Percentiles rank a stretch among this genome's conserved stretches.
phyloP scores from a whole-genome alignment of 2,888 invertebrate species.

The Scrobipalpa costella region DNA sequence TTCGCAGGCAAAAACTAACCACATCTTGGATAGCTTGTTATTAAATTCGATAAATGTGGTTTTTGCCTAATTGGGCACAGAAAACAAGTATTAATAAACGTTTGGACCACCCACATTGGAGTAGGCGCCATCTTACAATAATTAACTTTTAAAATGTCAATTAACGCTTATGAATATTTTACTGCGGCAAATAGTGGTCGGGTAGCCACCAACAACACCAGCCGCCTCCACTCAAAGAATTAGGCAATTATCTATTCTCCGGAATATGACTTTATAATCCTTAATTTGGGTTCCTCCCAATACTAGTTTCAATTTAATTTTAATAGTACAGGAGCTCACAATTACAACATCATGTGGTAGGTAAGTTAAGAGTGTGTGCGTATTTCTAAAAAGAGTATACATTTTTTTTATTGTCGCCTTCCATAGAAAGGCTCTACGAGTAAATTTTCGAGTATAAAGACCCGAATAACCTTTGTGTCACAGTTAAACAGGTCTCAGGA shows the following conservation, averaged over 20 bases:
- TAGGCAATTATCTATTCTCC: slow-evolving; percentile 50
- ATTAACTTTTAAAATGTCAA: slow-evolving; percentile 40
- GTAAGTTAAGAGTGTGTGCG: too few species aligned
- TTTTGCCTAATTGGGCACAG: slow-evolving; percentile 21
- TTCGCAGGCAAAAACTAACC: background rate
- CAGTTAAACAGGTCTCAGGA: too few species aligned
- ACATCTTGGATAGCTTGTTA: background rate
- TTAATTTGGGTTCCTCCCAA: slow-evolving; percentile 52
- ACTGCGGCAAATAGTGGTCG: slow-evolving; percentile 47
- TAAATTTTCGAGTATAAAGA: too few species aligned
- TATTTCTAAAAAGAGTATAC: too few species aligned
- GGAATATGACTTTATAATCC: slow-evolving; percentile 61
- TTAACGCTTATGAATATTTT: slow-evolving; percentile 60
- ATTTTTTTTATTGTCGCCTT: too few species aligned
- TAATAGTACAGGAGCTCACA: slow-evolving; percentile 1
- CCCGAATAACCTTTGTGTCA: too few species aligned
- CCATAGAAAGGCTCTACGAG: too few species aligned
- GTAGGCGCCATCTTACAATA: slow-evolving; percentile 13
- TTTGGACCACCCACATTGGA: slow-evolving; percentile 20
- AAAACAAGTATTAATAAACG: slow-evolving; percentile 31
- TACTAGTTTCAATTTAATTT: slow-evolving; percentile 5
- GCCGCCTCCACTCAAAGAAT: slow-evolving; percentile 30
- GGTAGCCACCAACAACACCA: background rate
- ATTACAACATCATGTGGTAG: background rate
- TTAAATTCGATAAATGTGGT: slow-evolving; percentile 5